Evolutionary conservation across 2,113 vertebrate genomes (phyloP).

Genomic region (Bagarius yarrelli): DNA sequence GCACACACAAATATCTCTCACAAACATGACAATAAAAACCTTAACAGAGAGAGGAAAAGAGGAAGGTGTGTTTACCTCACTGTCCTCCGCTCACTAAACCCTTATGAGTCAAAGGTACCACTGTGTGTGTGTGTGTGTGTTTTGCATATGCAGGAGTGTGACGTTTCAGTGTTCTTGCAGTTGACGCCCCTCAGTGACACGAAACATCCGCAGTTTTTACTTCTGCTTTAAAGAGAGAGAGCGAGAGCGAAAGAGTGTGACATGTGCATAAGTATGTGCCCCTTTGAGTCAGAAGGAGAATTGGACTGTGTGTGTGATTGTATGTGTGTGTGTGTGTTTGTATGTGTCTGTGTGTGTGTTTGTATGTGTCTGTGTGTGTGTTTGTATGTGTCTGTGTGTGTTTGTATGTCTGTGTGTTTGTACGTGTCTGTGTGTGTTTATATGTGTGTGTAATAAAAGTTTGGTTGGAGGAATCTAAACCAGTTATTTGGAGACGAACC

Average conservation of each 20-base stretch:
- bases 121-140: background rate
- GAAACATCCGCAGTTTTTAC: constrained; percentile 6
- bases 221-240: constrained; percentile 36
- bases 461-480: too few species aligned
- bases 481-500: too few species aligned
- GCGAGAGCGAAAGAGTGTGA: background rate
- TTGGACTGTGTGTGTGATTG: background rate
- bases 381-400: too few species aligned
- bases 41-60: background rate
- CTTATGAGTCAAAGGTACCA: background rate
- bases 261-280: background rate
- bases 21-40: background rate
- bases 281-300: background rate
- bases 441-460: too few species aligned
- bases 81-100: background rate
- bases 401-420: too few species aligned
- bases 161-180: constrained; percentile 31
- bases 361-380: too few species aligned
- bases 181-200: constrained; percentile 32
- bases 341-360: too few species aligned
- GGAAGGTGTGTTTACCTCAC: constrained; percentile 29
- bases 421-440: too few species aligned
- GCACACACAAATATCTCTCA: background rate
- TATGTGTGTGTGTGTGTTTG: too few species aligned
- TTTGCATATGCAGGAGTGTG: constrained; percentile 19